Evolutionary conservation across 2,888 invertebrate species (phyloP).

Genomic region (Quadriops clusia): DNA sequence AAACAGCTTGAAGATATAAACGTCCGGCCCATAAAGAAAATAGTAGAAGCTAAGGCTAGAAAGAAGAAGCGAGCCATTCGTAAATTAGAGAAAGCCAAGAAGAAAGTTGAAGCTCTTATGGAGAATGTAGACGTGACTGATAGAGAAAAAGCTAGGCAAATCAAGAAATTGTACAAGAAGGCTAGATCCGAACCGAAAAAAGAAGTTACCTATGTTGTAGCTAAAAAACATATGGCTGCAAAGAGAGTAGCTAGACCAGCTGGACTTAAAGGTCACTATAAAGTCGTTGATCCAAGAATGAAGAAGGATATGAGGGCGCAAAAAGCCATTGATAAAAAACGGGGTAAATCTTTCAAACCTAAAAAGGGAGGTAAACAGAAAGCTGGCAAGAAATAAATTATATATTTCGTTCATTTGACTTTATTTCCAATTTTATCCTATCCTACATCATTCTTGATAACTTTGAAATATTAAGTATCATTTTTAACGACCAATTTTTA

Average conservation of each 20-base stretch:
- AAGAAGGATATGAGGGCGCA: conserved; percentile 80
- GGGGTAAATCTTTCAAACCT: conserved; percentile 21
- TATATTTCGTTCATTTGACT: too few relatives aligned
- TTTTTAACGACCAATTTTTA: too few relatives aligned
- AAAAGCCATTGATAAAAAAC: conserved; percentile 33
- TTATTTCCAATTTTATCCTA: too few relatives aligned
- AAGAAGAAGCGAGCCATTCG: conserved; percentile 85
- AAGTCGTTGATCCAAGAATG: conserved; percentile 91
- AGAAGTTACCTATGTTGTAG: conserved; percentile 86
- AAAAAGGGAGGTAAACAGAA: conserved; percentile 9
- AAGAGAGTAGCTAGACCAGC: conserved; percentile 68
- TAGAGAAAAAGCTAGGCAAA: conserved; percentile 82
- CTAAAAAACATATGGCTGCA: conserved; percentile 73
- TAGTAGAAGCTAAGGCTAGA: conserved; percentile 93
- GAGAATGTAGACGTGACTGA: conserved; percentile 85
- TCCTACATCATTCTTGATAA: too few relatives aligned
- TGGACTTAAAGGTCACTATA: conserved; percentile 85
- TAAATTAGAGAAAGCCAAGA: conserved; percentile 85
- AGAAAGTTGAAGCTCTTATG: conserved; percentile 88
- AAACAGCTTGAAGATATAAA: conserved; percentile 77
- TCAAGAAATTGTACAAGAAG: conserved; percentile 87
- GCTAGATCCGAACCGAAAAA: conserved; percentile 75
- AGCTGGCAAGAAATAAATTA: conserved; percentile 21
- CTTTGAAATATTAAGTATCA: too few relatives aligned
- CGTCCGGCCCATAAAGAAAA: conserved; percentile 92